Conservation (phyloP, 2,113 vertebrate species). For the Blennius ocellaris region DNA sequence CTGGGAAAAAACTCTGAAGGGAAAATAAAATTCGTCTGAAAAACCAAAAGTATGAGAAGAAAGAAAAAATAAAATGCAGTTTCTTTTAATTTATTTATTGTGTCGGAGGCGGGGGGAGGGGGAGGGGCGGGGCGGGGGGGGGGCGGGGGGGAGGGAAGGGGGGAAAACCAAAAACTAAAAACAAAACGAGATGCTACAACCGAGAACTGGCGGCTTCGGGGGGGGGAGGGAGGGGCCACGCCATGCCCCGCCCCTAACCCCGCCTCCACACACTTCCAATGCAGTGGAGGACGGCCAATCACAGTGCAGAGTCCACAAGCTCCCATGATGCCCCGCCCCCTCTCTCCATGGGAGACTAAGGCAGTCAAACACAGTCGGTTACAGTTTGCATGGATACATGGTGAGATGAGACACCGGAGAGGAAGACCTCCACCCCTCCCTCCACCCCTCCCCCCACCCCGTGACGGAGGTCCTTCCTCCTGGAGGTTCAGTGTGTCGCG, state of each 20-base stretch:
- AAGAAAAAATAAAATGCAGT: conserved; percentile 45
- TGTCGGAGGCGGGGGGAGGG: conserved; percentile 12
- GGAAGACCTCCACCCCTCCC: conserved; percentile 54
- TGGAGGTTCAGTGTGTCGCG: conserved; percentile 59
- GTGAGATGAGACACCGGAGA: conserved; percentile 55
- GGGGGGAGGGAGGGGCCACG: conserved; percentile 7
- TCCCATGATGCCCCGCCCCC: conserved; percentile 78
- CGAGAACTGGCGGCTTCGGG: conserved; percentile 63
- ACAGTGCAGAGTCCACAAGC: conserved; percentile 83
- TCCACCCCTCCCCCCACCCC: neutral
- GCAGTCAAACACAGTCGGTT: conserved; percentile 79
- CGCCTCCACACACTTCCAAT: conserved; percentile 15
- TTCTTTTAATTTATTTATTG: conserved; percentile 25
- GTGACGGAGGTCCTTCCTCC: conserved; percentile 46
- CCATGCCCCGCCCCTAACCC: too few species aligned
- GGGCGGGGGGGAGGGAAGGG: too few species aligned
- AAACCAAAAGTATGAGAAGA: conserved; percentile 43
- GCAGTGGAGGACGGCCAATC: conserved; percentile 69
- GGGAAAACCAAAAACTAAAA: too few species aligned
- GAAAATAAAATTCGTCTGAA: conserved; percentile 58
- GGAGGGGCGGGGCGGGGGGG: conserved; percentile 54
- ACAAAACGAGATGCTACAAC: conserved; percentile 74
- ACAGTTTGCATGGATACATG: conserved; percentile 58
- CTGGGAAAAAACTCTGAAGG: conserved; percentile 52
- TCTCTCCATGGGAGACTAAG: conserved; percentile 82